Conservation (phyloP, 2,113 vertebrate genomes). For the Motacilla alba region DNA sequence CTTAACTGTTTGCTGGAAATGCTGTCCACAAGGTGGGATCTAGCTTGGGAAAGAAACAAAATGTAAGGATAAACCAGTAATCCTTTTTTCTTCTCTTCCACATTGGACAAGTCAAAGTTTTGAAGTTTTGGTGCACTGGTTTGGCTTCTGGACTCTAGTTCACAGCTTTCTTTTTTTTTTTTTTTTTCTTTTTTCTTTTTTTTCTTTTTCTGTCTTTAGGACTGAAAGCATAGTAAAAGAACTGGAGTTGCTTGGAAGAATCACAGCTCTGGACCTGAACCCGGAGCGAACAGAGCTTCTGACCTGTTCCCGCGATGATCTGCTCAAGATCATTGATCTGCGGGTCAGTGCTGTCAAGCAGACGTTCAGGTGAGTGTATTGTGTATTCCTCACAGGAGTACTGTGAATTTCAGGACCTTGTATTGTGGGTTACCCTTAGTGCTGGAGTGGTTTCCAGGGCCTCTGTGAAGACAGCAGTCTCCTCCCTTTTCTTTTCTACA, state of each 20-base stretch:
- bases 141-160: background rate
- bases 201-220: conserved; percentile 45
- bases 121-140: background rate
- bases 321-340: conserved; percentile 91
- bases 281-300: conserved; percentile 92
- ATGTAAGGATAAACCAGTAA: background rate
- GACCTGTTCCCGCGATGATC: conserved; percentile 92
- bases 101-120: background rate
- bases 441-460: background rate
- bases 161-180: background rate
- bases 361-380: conserved; percentile 82
- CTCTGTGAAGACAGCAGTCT: background rate
- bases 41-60: background rate
- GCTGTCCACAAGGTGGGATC: background rate
- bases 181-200: background rate
- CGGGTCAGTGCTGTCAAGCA: conserved; percentile 81
- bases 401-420: background rate
- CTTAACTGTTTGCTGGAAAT: background rate
- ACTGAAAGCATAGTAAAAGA: conserved; percentile 90
- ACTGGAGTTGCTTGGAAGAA: conserved; percentile 87
- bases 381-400: background rate
- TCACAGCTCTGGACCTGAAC: conserved; percentile 94
- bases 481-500: background rate
- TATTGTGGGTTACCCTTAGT: background rate
- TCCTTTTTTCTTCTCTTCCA: background rate